Evolutionary conservation across 2,888 invertebrate genomes (phyloP).

Genomic region (Drosophila falleni): DNA sequence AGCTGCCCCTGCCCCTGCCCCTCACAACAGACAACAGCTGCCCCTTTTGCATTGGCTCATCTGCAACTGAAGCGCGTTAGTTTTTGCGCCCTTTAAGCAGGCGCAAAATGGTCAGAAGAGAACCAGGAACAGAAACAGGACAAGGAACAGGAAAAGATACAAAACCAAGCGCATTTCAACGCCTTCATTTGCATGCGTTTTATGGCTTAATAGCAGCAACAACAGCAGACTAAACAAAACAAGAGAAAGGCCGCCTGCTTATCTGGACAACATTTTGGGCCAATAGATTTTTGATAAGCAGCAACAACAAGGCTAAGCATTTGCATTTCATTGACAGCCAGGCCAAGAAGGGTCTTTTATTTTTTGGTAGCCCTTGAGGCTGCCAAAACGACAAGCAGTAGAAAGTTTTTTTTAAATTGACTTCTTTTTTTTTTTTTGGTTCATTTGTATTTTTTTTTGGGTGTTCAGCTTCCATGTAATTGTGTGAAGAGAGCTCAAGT

Average conservation of each 20-base stretch:
- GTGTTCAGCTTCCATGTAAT: slow-evolving; percentile 64
- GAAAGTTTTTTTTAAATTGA: slow-evolving; percentile 49
- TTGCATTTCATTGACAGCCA: slow-evolving; percentile 74
- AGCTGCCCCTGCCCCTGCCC: slow-evolving; percentile 2
- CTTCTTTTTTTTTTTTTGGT: neutral
- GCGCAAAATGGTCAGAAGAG: slow-evolving; percentile 16
- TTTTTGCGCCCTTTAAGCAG: slow-evolving; percentile 80
- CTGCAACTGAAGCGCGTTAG: slow-evolving; percentile 77
- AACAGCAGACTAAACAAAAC: neutral
- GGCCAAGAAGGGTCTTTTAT: slow-evolving; percentile 35
- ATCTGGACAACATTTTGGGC: slow-evolving; percentile 72
- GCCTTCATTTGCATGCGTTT: slow-evolving; percentile 83
- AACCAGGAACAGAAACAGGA: slow-evolving; percentile 30
- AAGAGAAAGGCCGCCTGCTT: slow-evolving; percentile 44
- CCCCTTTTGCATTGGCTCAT: slow-evolving; percentile 47
- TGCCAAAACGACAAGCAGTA: slow-evolving; percentile 32
- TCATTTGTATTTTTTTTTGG: slow-evolving; percentile 13
- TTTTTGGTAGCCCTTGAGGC: slow-evolving; percentile 39
- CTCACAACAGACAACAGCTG: slow-evolving; percentile 21
- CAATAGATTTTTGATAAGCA: slow-evolving; percentile 79
- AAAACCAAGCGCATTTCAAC: slow-evolving; percentile 74
- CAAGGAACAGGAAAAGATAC: slow-evolving; percentile 6
- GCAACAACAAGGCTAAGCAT: slow-evolving; percentile 45
- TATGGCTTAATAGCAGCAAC: slow-evolving; percentile 79
- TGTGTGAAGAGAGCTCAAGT: slow-evolving; percentile 44